phyloP scores from a whole-genome alignment of 2,888 invertebrate species.

The Penaeus monodon region DNA sequence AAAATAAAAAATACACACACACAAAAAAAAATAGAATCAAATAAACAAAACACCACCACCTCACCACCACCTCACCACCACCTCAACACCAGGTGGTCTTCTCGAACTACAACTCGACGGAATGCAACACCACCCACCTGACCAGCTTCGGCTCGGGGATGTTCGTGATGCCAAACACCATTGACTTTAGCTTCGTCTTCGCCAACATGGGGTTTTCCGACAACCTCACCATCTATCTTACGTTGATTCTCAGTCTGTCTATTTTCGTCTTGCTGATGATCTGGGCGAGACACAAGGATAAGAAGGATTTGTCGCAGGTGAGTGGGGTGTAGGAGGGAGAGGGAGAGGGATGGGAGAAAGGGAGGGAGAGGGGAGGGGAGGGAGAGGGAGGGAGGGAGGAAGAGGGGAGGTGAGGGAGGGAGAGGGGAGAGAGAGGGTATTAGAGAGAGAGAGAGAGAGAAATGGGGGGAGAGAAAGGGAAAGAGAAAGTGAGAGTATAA shows the following conservation, averaged over 20 bases:
- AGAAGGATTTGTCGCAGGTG: constrained; percentile 69
- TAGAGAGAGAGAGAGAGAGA: too few species aligned
- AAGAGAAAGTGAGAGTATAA: too few species aligned
- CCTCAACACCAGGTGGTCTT: constrained; percentile 20
- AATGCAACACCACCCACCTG: constrained; percentile 69
- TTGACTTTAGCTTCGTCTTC: constrained; percentile 72
- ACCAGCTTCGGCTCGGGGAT: constrained; percentile 72
- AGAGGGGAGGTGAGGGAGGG: too few species aligned
- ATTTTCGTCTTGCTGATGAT: constrained; percentile 70
- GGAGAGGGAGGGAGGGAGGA: too few species aligned
- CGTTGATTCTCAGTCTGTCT: constrained; percentile 69
- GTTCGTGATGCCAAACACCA: constrained; percentile 71
- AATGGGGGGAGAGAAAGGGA: too few species aligned
- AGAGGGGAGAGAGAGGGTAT: too few species aligned
- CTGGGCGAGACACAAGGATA: constrained; percentile 71
- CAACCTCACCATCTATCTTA: constrained; percentile 72
- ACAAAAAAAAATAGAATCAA: neutral
- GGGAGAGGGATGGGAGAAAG: too few species aligned
- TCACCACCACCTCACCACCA: neutral
- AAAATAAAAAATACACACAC: too few species aligned
- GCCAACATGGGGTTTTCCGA: constrained; percentile 68
- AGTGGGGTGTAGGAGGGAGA: constrained; percentile 63
- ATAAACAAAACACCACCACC: neutral
- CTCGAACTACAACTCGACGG: constrained; percentile 2
- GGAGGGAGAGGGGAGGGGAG: too few species aligned